Evolutionary conservation across 2,888 invertebrate genomes (phyloP).

Genomic region (Microctonus aethiopoides): DNA sequence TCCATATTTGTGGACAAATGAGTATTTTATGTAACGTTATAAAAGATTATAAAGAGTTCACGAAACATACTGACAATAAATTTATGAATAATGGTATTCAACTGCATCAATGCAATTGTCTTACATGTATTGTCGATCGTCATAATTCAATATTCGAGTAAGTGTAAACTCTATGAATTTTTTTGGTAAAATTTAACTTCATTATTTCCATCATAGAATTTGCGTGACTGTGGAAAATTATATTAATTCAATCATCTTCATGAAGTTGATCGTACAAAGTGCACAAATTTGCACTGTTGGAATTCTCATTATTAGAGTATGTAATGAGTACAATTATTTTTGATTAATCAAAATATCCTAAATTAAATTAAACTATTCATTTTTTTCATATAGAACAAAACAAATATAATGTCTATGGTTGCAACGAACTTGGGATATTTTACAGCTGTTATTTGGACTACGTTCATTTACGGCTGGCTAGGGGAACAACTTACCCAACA

Average conservation of each 20-base stretch:
- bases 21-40: conserved; percentile 34
- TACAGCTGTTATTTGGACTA: not conserved
- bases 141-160: conserved; percentile 36
- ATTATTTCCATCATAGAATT: not conserved
- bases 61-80: conserved; percentile 16
- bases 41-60: conserved; percentile 23
- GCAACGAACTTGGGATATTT: not conserved
- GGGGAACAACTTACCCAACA: not conserved
- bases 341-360: no score
- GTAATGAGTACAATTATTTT: no score
- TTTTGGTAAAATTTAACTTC: no score
- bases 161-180: no score
- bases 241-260: not conserved
- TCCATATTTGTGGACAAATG: conserved; percentile 43
- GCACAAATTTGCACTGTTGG: not conserved
- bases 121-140: conserved; percentile 38
- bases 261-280: not conserved
- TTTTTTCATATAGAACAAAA: not conserved
- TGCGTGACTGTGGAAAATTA: not conserved
- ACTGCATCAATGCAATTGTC: conserved; percentile 20
- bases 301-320: not conserved
- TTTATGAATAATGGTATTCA: not conserved
- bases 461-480: not conserved
- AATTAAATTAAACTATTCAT: not conserved
- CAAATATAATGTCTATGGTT: not conserved